Evolutionary conservation across 2,797 vertebrate species (phyloP), one percentile per base, ranked within the genome.

Genomic region (Syndactyla subalaris): DNA sequence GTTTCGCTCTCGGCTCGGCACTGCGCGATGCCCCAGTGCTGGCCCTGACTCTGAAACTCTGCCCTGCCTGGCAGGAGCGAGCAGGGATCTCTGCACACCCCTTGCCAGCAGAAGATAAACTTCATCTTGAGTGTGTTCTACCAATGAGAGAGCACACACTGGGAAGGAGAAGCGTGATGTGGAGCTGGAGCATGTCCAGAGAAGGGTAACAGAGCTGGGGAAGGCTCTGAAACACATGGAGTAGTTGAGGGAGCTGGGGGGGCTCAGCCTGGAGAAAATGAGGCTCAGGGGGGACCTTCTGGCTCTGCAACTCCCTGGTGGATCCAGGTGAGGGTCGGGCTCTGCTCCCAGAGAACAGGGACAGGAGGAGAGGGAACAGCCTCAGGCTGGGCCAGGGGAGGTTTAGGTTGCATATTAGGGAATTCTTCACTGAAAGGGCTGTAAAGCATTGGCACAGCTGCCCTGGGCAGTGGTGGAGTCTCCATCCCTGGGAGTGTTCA

Each of bases 121-220:
- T 36, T 54, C 22, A 6, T n/a, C 29, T 22, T 3, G 22, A 0
- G 0, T 23, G 20, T 49, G 3, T 90, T 84, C 71, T 13, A 22
- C 29, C 68, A 6, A 0, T 1, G 21, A n/a, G 76, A 58, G 46
- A 1, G 49, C 12, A 24, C 6, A 0, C 7, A 3, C 46, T 51
- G 82, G 26, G 45, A 19, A 61, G 66, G 58, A 65, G 63, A 29
- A 66, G 27, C 2, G 54, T 23, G 54, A 49, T 4, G 32, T 3
- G 0, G 32, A 55, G 57, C 9, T 36, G 57, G 16, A 7, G 48
- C 5, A 3, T 6, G 32, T 24, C 19, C 57, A 17, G 78, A 2
- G 49, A 18, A 51, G 36, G 36, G 48, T 38, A 14, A 36, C 0
- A 0, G 65, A 21, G 49, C 43, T 73, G 38, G 68, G 38, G 32